Evolutionary conservation across 35 echinoderm and acorn worm species (phyloP).

Genomic region (Anneissia japonica): DNA sequence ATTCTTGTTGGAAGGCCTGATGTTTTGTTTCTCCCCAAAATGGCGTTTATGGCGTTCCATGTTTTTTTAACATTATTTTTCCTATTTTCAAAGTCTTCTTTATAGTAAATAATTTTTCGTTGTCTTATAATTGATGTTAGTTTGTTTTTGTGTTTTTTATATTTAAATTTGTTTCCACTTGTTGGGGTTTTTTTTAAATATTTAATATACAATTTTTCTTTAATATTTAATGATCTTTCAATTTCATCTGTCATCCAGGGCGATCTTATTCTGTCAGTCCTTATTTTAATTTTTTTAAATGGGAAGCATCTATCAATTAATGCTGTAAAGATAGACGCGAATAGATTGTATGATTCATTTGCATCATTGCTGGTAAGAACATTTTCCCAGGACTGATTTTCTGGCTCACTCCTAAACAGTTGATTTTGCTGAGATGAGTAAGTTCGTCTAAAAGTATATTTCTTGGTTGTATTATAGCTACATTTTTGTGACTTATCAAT

Average conservation of each 20-base stretch:
- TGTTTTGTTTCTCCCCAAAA: conserved; percentile 3
- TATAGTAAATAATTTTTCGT: background rate
- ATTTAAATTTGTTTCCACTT: background rate
- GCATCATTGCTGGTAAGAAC: no score
- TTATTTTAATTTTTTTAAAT: background rate
- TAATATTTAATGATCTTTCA: background rate
- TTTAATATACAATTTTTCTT: background rate
- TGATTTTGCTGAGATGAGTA: no score
- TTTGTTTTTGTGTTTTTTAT: background rate
- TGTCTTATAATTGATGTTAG: background rate
- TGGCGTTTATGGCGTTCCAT: background rate
- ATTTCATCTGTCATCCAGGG: conserved; percentile 4
- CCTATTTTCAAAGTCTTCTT: background rate
- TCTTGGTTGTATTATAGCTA: no score
- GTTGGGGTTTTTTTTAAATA: background rate
- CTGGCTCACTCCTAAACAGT: no score
- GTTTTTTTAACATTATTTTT: conserved; percentile 3
- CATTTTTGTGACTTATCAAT: no score
- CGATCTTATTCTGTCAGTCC: background rate
- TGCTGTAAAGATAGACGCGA: background rate
- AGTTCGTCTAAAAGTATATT: no score
- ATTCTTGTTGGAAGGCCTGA: background rate
- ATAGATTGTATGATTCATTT: background rate
- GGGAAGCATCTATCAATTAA: background rate
- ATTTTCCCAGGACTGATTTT: no score